These are phyloP conservation scores for Podarcis raffonei DNA, from an alignment of 2,113 vertebrate species.

Conservation along the genomic window DNA sequence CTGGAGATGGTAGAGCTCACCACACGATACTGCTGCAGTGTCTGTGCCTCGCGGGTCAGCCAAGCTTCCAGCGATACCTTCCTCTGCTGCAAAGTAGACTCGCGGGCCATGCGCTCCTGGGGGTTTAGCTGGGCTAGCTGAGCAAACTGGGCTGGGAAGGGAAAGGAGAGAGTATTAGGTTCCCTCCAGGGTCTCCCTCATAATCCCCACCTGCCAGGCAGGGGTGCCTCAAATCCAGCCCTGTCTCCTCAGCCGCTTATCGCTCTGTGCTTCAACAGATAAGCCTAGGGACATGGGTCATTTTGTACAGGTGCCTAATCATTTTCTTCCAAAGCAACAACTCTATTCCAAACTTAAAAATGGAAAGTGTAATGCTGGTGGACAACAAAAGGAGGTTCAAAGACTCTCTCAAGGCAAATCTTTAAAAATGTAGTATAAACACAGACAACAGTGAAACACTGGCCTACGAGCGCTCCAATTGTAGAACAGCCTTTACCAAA, in stretches of 20 bases:
- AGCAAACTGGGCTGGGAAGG: slow-evolving; percentile 86
- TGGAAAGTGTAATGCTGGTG: no score
- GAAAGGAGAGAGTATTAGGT: background rate
- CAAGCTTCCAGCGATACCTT: slow-evolving; percentile 84
- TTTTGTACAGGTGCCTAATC: no score
- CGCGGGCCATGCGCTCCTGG: slow-evolving; percentile 87
- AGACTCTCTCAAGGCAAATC: no score
- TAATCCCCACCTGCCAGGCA: background rate
- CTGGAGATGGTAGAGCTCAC: slow-evolving; percentile 65
- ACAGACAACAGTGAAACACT: no score
- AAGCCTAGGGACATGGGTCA: background rate
- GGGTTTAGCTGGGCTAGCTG: slow-evolving; percentile 89
- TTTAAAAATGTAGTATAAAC: no score
- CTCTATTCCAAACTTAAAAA: no score
- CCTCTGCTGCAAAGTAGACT: slow-evolving; percentile 85
- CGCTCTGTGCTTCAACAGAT: background rate
- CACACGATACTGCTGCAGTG: slow-evolving; percentile 97
- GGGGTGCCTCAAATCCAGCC: background rate
- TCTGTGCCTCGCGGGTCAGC: slow-evolving; percentile 88
- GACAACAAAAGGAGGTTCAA: no score
- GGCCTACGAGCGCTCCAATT: no score
- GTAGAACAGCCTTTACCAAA: no score
- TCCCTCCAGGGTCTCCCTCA: background rate
- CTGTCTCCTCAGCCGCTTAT: background rate
- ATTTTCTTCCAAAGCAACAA: no score